phyloP scores from a whole-genome alignment of 1,140 invertebrate genomes.

The Sesamia nonagrioides region DNA sequence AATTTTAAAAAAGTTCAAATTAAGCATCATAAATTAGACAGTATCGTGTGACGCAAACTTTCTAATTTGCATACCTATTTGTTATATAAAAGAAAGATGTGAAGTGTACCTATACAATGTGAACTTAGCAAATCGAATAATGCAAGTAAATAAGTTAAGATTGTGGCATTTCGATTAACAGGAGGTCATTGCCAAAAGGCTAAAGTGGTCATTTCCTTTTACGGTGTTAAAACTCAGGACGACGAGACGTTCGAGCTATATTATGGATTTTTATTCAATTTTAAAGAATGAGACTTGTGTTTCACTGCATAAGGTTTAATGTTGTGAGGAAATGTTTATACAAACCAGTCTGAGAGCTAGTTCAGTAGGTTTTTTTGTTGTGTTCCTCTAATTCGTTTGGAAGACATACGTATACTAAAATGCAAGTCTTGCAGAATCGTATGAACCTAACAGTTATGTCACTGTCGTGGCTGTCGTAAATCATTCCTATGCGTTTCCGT shows the following conservation, averaged over 20 bases:
- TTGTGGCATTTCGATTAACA: constrained; percentile 60
- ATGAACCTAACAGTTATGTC: constrained; percentile 24
- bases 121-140: neutral
- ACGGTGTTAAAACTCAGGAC: constrained; percentile 76
- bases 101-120: neutral
- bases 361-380: constrained; percentile 63
- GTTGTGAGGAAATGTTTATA: constrained; percentile 55
- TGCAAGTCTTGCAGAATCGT: constrained; percentile 31
- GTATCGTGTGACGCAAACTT: constrained; percentile 30
- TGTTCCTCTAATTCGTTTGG: constrained; percentile 56
- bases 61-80: constrained; percentile 34
- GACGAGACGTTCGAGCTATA: constrained; percentile 65
- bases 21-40: neutral
- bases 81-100: constrained; percentile 6
- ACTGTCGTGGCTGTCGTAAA: neutral
- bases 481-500: constrained; percentile 6
- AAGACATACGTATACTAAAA: constrained; percentile 38
- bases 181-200: constrained; percentile 82
- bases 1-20: constrained; percentile 6
- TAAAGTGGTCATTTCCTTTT: constrained; percentile 81
- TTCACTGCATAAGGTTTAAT: constrained; percentile 69
- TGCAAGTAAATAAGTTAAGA: constrained; percentile 42
- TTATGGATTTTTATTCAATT: constrained; percentile 62
- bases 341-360: constrained; percentile 74
- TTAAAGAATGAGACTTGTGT: constrained; percentile 70